Percentiles rank a stretch among this genome's conserved stretches.
Evolutionary conservation across 2,113 vertebrate genomes (phyloP).

Genomic region (Cyprinodon brontotheroides): DNA sequence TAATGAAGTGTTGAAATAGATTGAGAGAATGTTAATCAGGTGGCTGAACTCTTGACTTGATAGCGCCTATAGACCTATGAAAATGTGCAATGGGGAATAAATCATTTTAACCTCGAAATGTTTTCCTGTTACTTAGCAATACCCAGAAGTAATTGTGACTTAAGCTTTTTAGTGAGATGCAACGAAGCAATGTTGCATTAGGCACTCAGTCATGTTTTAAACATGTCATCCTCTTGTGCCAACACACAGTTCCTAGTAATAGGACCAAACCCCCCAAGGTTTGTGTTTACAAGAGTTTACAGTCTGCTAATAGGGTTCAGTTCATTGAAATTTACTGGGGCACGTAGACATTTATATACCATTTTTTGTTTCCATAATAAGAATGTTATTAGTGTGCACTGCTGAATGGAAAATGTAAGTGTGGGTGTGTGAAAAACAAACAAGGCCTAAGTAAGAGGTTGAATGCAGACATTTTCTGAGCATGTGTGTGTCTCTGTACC

Average conservation of each 20-base stretch:
- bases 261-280: constrained; percentile 39
- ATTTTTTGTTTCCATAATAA: constrained; percentile 52
- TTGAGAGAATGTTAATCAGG: background rate
- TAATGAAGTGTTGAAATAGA: background rate
- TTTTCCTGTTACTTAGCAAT: constrained; percentile 28
- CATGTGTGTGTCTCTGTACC: background rate
- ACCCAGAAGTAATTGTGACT: constrained; percentile 35
- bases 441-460: background rate
- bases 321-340: constrained; percentile 43
- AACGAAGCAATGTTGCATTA: constrained; percentile 64
- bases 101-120: constrained; percentile 17
- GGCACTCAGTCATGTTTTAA: constrained; percentile 68
- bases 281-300: constrained; percentile 59
- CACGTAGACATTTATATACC: constrained; percentile 37
- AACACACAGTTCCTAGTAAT: constrained; percentile 36
- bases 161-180: constrained; percentile 48
- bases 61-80: background rate
- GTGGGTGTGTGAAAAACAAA: background rate
- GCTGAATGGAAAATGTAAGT: constrained; percentile 34
- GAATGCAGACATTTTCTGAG: constrained; percentile 9
- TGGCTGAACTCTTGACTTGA: constrained; percentile 8
- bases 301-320: constrained; percentile 53
- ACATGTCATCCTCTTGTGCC: constrained; percentile 53
- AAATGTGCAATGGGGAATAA: constrained; percentile 3
- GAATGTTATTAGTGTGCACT: constrained; percentile 39